phyloP scores from a whole-genome alignment of 2,113 vertebrate genomes.

The Prochilodus magdalenae region DNA sequence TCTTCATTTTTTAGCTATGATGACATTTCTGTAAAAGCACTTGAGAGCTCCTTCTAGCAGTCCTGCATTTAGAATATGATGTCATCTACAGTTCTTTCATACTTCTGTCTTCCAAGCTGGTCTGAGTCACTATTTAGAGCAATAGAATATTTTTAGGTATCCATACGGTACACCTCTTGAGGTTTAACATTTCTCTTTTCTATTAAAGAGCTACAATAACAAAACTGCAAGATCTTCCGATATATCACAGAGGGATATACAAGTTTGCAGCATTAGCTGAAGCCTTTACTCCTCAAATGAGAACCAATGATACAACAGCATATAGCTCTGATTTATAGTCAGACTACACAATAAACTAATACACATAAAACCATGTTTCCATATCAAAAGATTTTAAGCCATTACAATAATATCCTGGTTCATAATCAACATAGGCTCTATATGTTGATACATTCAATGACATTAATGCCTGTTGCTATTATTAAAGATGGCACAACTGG shows the following conservation, averaged over 20 bases:
- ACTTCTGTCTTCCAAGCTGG: background rate
- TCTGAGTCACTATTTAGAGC: background rate
- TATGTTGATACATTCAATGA: background rate
- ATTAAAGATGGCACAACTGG: background rate
- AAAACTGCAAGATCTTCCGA: too few relatives aligned
- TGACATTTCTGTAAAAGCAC: background rate
- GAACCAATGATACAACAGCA: background rate
- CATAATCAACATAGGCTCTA: background rate
- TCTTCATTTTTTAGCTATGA: background rate
- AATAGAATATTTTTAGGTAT: background rate
- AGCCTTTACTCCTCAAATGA: too few relatives aligned
- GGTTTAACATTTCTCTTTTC: background rate
- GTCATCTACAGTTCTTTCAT: background rate
- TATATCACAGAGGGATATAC: too few relatives aligned
- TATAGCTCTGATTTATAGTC: background rate
- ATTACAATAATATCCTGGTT: background rate
- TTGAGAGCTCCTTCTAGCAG: background rate
- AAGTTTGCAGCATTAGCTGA: too few relatives aligned
- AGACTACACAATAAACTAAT: background rate
- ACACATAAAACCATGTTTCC: background rate
- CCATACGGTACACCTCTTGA: background rate
- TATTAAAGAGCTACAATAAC: too few relatives aligned
- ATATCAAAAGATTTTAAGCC: background rate
- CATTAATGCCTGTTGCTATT: too few relatives aligned
- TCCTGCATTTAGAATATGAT: slow-evolving; percentile 20